Base-by-base conservation (phyloP, 2,888 invertebrate genomes). In the Athalia cordata region DNA sequence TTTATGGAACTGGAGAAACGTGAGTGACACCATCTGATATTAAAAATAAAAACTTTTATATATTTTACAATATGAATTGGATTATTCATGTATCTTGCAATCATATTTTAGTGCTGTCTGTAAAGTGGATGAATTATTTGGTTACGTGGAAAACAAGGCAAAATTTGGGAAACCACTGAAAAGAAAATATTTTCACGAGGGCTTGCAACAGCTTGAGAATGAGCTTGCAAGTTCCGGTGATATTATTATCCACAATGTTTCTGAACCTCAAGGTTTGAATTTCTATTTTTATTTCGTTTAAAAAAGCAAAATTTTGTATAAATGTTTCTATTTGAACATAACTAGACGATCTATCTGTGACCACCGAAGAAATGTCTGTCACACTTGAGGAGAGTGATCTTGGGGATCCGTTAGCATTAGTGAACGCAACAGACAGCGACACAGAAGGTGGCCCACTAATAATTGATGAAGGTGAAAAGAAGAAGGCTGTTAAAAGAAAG, bases 1-100 rank as follows among this genome's bases (percentile, higher is more conserved):
- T 98, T 92, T 98, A 97, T 91, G 98, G 98, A 0, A 98, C 98
- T 0, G 96, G 96, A 83, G 98, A 98, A 92, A 96, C 95, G 96
- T 96, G 92, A 95, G 95, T 93, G 79, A 79, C 65, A 70, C 78
- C 47, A 70, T 68, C 4, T 50, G 15, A 9, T 67, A 49, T 8
- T 49, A 29, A 52, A 52, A 8, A 43, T 68, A 3, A n/a, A 68
- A 29, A 29, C 29, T 29, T 29, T 29, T 29, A 29, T 29, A 29
- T 29, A n/a, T 68, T 55, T 8, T 52, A 29, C 50, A 9, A 8
- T 29, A 52, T 68, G 8, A 13, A 8, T 55, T 29, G 29, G 29
- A 29, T 29, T 29, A 29, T 29, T 50, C 49, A 50, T 6, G 52
- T 50, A 62, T 49, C 57, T 47, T 79, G 43, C 15, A 2, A 68